Evolutionary conservation across 2,113 vertebrate species (phyloP).

Genomic region (Progne subis): DNA sequence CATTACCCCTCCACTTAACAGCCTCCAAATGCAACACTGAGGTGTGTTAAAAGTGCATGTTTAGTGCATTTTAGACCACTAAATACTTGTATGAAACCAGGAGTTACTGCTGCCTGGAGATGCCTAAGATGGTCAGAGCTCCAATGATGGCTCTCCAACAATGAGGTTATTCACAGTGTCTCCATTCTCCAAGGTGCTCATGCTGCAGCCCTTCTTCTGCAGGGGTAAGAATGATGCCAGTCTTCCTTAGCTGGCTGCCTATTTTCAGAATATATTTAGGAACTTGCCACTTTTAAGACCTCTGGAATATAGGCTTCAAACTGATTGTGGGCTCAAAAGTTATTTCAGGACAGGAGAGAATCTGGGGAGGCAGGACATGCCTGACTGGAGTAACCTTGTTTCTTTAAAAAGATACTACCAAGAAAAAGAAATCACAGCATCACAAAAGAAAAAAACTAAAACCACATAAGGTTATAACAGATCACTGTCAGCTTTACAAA

Average conservation of each 20-base stretch:
- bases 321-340: background rate
- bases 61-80: background rate
- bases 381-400: background rate
- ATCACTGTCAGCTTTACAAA: background rate
- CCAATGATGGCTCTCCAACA: background rate
- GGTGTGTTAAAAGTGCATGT: background rate
- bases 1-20: background rate
- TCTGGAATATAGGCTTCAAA: background rate
- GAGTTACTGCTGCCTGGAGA: background rate
- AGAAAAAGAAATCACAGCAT: background rate
- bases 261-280: background rate
- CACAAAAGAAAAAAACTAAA: background rate
- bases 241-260: background rate
- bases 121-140: background rate
- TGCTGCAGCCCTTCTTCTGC: background rate
- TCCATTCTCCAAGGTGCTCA: background rate
- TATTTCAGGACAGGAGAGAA: background rate
- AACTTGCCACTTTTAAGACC: background rate
- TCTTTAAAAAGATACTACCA: background rate
- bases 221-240: background rate
- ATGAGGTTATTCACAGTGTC: background rate
- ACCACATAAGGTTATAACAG: background rate
- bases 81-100: background rate
- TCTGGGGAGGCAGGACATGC: background rate
- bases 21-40: fast-evolving